Base-by-base conservation (phyloP, 2,113 vertebrate genomes). In the Passer montanus region DNA sequence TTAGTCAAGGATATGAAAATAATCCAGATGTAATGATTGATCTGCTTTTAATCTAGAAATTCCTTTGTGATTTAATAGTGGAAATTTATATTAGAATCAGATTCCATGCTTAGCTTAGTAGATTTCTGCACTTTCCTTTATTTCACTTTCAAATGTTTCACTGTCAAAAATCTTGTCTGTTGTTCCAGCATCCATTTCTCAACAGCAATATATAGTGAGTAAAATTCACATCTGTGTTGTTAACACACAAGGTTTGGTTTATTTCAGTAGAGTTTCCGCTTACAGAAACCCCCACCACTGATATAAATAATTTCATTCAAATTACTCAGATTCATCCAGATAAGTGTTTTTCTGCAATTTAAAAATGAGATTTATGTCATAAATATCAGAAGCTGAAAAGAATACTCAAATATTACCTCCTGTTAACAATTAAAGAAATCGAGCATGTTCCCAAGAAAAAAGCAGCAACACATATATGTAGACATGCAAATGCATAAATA, bases 281-380 rank as follows among this genome's bases (percentile, higher is more conserved):
- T 59, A 46, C 8, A 80, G 62, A 35, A 33, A 33, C 3, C 1
- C 23, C 6, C 1, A 0, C 12, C 24, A 28, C 15, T 46, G 19
- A 37, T n/a, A 3, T 4, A 46, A 69, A 17, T 37, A 9, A 56
- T 28, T 91, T 39, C 14, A 31, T 77, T 52, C 15, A 44, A 7
- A 47, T 87, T 69, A 76, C 3, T 60, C 41, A 41, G 8, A 76
- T 49, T 73, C 11, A 75, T 77, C 22, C 49, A 84, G 22, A 79
- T 11, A 7, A 56, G 19, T 59, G 22, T 19, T 67, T 41, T 82
- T 44, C n/a, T 46, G 13, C 26, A 75, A 67, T 60, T 87, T 84
- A 68, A 68, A 91, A 72, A 33, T n/a, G 12, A 72, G 1, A 26
- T 27, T 3, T 28, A 19, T 52, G 7, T 35, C 43, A 39, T 16